Conservation (phyloP, 2,888 invertebrate genomes). For the Volucella inflata region DNA sequence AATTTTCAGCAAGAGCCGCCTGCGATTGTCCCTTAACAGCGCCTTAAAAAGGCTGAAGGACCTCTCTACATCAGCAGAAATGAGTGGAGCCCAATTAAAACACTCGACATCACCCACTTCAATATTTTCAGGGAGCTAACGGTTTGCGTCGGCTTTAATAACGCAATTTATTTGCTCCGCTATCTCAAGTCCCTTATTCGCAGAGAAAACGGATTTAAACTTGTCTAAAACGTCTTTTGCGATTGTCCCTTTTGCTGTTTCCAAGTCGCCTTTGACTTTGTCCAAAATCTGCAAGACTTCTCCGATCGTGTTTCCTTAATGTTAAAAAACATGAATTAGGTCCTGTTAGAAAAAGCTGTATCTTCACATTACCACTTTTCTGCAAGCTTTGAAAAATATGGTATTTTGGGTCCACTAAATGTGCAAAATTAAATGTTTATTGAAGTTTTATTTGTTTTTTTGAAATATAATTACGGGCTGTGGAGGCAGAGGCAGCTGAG, state of each 20-base stretch:
- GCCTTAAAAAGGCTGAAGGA: conserved; percentile 32
- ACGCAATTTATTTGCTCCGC: conserved; percentile 16
- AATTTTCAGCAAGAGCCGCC: conserved; percentile 26
- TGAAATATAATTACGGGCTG: no score
- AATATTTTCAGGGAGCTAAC: conserved; percentile 19
- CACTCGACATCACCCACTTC: conserved; percentile 14
- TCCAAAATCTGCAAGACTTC: conserved; percentile 27
- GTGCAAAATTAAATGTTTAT: no score
- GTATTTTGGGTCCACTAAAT: no score
- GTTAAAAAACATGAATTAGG: no score
- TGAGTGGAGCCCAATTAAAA: conserved; percentile 23
- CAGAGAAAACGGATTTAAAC: no score
- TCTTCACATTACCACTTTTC: no score
- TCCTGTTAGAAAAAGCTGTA: no score
- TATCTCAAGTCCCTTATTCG: conserved; percentile 20
- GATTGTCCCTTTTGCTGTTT: conserved; percentile 11
- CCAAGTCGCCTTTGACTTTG: neutral
- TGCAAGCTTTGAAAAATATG: no score
- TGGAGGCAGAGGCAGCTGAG: no score
- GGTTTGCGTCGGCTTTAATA: neutral
- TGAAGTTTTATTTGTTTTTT: no score
- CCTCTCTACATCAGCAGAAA: conserved; percentile 17
- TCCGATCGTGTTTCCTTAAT: conserved; percentile 11
- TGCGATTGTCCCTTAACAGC: conserved; percentile 39
- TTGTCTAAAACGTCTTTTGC: conserved; percentile 26